Evolutionary conservation across 2,888 invertebrate genomes (phyloP).

Genomic region (Timandra comae): DNA sequence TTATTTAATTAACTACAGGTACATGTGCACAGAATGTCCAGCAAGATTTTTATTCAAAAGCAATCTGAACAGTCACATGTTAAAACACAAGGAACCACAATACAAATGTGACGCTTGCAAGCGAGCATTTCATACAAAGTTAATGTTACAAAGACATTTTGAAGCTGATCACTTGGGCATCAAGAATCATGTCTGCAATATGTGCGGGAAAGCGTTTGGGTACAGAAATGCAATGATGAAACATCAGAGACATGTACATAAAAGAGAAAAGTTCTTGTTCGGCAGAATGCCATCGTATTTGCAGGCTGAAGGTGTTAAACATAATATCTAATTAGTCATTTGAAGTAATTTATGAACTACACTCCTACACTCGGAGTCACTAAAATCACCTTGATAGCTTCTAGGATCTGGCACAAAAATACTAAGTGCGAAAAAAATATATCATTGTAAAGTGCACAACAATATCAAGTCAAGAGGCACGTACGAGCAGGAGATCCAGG

Average conservation of each 20-base stretch:
- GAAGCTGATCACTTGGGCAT: constrained; percentile 52
- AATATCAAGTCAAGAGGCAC: too few relatives aligned
- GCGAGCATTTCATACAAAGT: constrained; percentile 42
- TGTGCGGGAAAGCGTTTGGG: constrained; percentile 55
- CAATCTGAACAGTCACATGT: constrained; percentile 48
- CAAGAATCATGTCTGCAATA: constrained; percentile 48
- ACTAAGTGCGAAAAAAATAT: too few relatives aligned
- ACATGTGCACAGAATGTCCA: constrained; percentile 53
- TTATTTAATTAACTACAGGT: too few relatives aligned
- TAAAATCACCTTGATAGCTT: too few relatives aligned
- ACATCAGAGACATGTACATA: constrained; percentile 50
- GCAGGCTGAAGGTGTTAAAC: constrained; percentile 29
- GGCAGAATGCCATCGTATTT: constrained; percentile 43
- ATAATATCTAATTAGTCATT: too few relatives aligned
- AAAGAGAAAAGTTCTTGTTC: constrained; percentile 39
- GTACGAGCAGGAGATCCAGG: too few relatives aligned
- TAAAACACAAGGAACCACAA: constrained; percentile 45
- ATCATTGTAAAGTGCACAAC: too few relatives aligned
- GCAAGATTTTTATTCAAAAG: constrained; percentile 48
- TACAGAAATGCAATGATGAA: constrained; percentile 56
- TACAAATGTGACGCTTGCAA: constrained; percentile 48
- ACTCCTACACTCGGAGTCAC: too few relatives aligned
- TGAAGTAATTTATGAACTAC: too few relatives aligned
- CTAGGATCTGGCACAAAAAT: too few relatives aligned
- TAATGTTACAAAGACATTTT: constrained; percentile 39